These are phyloP conservation scores for Spondyliosoma cantharus DNA, from an alignment of 2,797 vertebrate genomes.

Conservation along the genomic window DNA sequence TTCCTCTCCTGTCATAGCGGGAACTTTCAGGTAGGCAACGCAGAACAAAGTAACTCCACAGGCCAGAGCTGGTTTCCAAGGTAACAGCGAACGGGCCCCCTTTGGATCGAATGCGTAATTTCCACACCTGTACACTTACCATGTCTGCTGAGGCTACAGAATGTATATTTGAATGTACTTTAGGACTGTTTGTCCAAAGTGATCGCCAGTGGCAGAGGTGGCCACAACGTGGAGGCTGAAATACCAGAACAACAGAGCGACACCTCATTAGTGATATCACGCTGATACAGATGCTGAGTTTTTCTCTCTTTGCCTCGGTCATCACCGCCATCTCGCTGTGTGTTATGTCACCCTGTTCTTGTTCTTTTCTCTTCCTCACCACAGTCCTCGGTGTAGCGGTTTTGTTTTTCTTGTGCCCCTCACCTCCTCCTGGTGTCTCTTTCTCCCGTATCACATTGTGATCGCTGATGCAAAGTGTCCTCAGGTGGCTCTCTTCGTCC, in stretches of 20 bases:
- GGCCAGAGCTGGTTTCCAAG: slow-evolving; percentile 74
- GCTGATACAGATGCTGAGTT: slow-evolving; percentile 14
- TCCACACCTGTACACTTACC: slow-evolving; percentile 66
- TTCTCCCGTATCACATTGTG: slow-evolving; percentile 15
- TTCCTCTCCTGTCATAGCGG: slow-evolving; percentile 37
- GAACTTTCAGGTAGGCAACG: slow-evolving; percentile 55
- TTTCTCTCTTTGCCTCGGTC: slow-evolving; percentile 20
- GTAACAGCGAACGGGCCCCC: slow-evolving; percentile 68
- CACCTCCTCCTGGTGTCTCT: slow-evolving; percentile 15
- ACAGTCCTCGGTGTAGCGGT: slow-evolving; percentile 4
- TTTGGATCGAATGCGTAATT: slow-evolving; percentile 68
- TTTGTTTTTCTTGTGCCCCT: background rate
- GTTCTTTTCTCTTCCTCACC: slow-evolving; percentile 11
- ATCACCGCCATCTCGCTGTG: slow-evolving; percentile 41
- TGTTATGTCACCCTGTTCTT: slow-evolving; percentile 45
- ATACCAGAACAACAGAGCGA: slow-evolving; percentile 17
- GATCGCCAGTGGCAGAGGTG: slow-evolving; percentile 18
- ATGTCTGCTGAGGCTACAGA: slow-evolving; percentile 26
- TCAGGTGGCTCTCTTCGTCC: slow-evolving; percentile 61
- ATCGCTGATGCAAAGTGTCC: slow-evolving; percentile 50
- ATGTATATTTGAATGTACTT: slow-evolving; percentile 51
- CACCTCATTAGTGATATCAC: slow-evolving; percentile 56
- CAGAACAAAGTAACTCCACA: slow-evolving; percentile 59
- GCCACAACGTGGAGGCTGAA: slow-evolving; percentile 27
- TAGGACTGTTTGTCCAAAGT: slow-evolving; percentile 30